These are phyloP conservation scores for Limanda limanda DNA, from an alignment of 2,113 vertebrate genomes.

Conservation along the genomic window DNA sequence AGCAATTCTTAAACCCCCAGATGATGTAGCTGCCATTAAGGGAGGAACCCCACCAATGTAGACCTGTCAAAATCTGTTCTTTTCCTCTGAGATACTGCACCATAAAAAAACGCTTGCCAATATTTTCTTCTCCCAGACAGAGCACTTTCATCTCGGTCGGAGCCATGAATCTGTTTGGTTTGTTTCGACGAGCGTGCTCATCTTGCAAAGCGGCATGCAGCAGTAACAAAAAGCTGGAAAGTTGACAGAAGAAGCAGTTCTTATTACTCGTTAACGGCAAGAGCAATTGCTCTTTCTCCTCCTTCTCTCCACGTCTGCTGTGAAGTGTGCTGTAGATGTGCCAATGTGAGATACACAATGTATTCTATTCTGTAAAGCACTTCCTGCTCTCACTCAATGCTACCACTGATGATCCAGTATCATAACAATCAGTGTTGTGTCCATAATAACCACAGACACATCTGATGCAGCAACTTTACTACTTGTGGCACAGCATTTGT, in stretches of 20 bases:
- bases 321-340: neutral
- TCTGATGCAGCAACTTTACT: conserved; percentile 35
- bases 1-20: conserved; percentile 46
- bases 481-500: conserved; percentile 4
- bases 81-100: conserved; percentile 36
- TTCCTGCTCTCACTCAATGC: neutral
- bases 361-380: neutral
- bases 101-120: conserved; percentile 41
- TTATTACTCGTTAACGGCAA: neutral
- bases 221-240: neutral
- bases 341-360: neutral
- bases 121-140: conserved; percentile 1
- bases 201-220: neutral
- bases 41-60: conserved; percentile 33
- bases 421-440: conserved; percentile 16
- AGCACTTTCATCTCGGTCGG: conserved; percentile 14
- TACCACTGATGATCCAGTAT: conserved; percentile 1
- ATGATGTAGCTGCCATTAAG: conserved; percentile 34
- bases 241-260: neutral
- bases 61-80: conserved; percentile 37
- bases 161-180: conserved; percentile 10
- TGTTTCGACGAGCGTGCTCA: conserved; percentile 1
- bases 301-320: neutral
- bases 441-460: conserved; percentile 18
- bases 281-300: neutral